Base-by-base conservation (phyloP, 2,797 vertebrate species). In the Tympanoctomys barrerae region DNA sequence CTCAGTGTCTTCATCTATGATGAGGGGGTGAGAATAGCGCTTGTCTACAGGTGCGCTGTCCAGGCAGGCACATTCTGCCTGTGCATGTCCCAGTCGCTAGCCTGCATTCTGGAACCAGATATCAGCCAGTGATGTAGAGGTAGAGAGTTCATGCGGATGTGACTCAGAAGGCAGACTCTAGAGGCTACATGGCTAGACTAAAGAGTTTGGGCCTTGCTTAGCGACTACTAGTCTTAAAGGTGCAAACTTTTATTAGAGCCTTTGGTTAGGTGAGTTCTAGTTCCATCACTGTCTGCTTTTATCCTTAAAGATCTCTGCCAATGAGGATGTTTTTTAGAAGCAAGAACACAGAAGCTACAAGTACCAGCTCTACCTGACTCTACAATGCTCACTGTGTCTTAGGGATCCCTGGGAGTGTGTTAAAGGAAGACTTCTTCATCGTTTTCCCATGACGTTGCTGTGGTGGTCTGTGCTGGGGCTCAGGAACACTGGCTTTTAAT, bases 241-340 rank as follows among this genome's bases (percentile, higher is more conserved):
- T 77, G 33, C 7, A 3, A 57, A 57, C 54, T 57, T 57, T 22
- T 80, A 87, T 13, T 19, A 62, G 9, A 71, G 73, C 95, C 93
- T 95, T 92, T 96, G 96, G 95, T 96, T 22, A 68, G 28, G 31
- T 24, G 89, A 82, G 62, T 68, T 33, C 75, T 46, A 77, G 90
- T 73, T 80, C 87, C 3, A 62, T 68, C 49, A n/a, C 46, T 75
- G 64, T 4, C 46, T 28, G 0, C n/a, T 64, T 39, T 28, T 8
- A 3, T 10, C 10, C 42, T n/a, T 54, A 46, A 1, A n/a, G 39
- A 42, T 42, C 11, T 22, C 62, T 87, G n/a, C 49, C 33, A 61
- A 21, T 0, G 21, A 4, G 14, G 26, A 2, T 61, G 46, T 3
- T 70, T 90, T 88, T 24, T 31, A 62, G 46, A 78, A 90, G 81